Conservation (phyloP, 2,888 invertebrate genomes). For the Alloplasta piceator region DNA sequence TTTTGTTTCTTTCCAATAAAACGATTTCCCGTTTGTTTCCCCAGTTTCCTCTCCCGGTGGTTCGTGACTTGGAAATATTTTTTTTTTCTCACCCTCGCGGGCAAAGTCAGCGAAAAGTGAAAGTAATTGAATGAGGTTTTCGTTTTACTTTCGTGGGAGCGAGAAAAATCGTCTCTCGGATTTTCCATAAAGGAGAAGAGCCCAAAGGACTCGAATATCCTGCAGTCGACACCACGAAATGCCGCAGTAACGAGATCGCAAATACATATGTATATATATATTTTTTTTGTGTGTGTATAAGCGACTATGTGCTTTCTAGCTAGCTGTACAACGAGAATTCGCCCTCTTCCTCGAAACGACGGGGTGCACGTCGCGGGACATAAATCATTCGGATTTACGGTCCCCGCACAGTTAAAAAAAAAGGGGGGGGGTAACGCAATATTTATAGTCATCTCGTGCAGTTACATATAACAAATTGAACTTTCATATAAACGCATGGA, state of each 20-base stretch:
- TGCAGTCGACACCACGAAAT: constrained; percentile 63
- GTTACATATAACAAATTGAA: constrained; percentile 82
- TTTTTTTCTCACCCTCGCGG: neutral
- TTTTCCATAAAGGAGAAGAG: constrained; percentile 8
- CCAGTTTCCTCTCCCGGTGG: too few species aligned
- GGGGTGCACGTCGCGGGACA: constrained; percentile 50
- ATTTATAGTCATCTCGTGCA: constrained; percentile 82
- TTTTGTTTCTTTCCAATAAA: constrained; percentile 4
- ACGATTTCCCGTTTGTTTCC: neutral
- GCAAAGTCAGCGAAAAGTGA: constrained; percentile 36
- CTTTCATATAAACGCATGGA: constrained; percentile 79
- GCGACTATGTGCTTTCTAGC: constrained; percentile 15
- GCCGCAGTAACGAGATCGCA: constrained; percentile 34
- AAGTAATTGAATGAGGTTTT: constrained; percentile 41
- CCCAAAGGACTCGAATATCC: constrained; percentile 72
- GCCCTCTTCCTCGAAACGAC: constrained; percentile 45
- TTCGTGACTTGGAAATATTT: neutral
- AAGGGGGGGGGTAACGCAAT: constrained; percentile 77
- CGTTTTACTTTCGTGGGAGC: neutral
- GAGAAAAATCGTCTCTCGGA: neutral
- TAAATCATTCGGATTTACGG: constrained; percentile 82
- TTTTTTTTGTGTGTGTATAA: neutral
- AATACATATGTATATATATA: too few species aligned
- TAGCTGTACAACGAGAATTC: constrained; percentile 34
- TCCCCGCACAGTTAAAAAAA: constrained; percentile 76